These are phyloP conservation scores for Lamellibrachia satsuma DNA, from an alignment of 2,888 invertebrate species.

Conservation along the genomic window DNA sequence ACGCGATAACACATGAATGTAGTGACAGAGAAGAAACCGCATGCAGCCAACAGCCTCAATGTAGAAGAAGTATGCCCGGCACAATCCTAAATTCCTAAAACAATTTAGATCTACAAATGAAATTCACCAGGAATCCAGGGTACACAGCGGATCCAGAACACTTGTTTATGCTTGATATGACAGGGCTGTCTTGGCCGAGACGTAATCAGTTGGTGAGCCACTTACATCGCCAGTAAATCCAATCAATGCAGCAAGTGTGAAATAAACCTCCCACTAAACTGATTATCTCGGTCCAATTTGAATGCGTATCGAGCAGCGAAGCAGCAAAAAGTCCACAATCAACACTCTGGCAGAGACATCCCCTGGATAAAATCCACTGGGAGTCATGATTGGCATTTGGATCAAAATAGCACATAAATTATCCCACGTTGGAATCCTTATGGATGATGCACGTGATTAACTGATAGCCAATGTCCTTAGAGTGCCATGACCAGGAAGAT, in stretches of 20 bases:
- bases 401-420: background rate
- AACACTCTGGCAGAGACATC: background rate
- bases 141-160: background rate
- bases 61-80: background rate
- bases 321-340: background rate
- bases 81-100: background rate
- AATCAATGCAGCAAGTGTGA: conserved; percentile 12
- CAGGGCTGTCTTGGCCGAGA: background rate
- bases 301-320: background rate
- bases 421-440: background rate
- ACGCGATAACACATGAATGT: background rate
- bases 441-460: background rate
- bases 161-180: background rate
- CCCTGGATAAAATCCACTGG: background rate
- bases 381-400: background rate
- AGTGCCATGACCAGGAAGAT: background rate
- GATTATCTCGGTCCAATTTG: background rate
- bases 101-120: background rate
- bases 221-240: background rate
- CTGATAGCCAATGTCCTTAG: background rate
- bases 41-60: background rate
- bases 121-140: background rate
- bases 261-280: background rate
- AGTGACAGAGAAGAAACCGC: background rate
- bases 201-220: background rate